Base-by-base conservation (phyloP, 2,888 invertebrate genomes). In the Dicycla oo region DNA sequence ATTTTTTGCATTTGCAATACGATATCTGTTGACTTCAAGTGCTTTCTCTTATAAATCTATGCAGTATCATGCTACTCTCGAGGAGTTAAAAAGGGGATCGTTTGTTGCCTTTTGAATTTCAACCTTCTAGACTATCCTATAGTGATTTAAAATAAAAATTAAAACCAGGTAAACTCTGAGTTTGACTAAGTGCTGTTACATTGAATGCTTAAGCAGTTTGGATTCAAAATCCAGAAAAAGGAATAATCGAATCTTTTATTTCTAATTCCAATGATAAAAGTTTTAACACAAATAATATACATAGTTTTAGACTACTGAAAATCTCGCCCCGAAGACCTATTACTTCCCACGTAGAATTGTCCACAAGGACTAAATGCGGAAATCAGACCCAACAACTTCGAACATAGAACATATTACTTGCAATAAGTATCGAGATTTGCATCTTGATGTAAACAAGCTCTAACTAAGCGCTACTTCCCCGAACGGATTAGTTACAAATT, bases 391-490 rank as follows among this genome's bases (percentile, higher is more conserved):
- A n/a, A n/a, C n/a, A n/a, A n/a, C n/a, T n/a, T n/a, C n/a, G n/a
- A n/a, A n/a, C n/a, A n/a, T n/a, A n/a, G n/a, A n/a, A n/a, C n/a
- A n/a, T n/a, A n/a, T n/a, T n/a, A 34, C 34, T 13, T 30, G n/a
- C 60, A 30, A n/a, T 53, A 54, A 62, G 40, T 61, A 43, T 49
- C 26, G 8, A 60, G 3, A 47, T 83, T 83, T 64, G 15, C 83
- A 69, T 34, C 6, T 1, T 18, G 11, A 54, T 66, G 80, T 53
- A 66, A 80, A 80, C 69, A 80, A 83, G 43, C 58, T 53, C 65
- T 82, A 79, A 82, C 45, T 83, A 66, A 83, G 0, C 62, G 45
- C 34, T 38, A 56, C 62, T 69, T 56, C 20, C 13, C 18, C 11
- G 15, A 62, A 53, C 30, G 3, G n/a, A 58, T 82, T 66, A 65